Conservation (phyloP, 2,888 invertebrate genomes). For the Phortica okadai region DNA sequence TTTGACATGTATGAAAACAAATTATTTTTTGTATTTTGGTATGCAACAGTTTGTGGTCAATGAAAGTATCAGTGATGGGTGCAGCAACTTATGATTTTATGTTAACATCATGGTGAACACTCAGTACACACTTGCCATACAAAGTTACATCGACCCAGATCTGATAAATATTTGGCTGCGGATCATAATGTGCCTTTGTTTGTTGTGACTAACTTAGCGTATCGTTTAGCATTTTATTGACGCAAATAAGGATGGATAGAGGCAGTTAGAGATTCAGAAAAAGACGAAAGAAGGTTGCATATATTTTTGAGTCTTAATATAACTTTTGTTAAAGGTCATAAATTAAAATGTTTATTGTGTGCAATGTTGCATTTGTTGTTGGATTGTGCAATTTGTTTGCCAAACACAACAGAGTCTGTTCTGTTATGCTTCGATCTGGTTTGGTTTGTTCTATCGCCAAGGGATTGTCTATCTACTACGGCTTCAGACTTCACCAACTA, state of each 20-base stretch:
- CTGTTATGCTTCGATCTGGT: too few species aligned
- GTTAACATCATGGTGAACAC: too few species aligned
- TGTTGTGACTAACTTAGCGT: constrained; percentile 36
- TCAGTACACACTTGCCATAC: not conserved
- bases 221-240: constrained; percentile 41
- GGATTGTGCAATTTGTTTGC: constrained; percentile 56
- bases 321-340: constrained; percentile 53
- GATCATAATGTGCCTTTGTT: constrained; percentile 26
- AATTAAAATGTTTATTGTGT: constrained; percentile 63
- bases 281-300: not conserved
- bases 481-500: not conserved
- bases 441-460: too few species aligned
- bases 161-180: constrained; percentile 21
- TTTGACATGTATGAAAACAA: too few species aligned
- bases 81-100: too few species aligned
- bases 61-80: too few species aligned
- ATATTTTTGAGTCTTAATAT: constrained; percentile 35
- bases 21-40: too few species aligned
- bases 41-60: too few species aligned
- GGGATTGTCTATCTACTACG: too few species aligned
- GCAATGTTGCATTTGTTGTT: constrained; percentile 26
- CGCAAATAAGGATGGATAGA: constrained; percentile 4
- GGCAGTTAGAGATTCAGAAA: not conserved
- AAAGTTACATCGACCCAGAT: not conserved
- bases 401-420: constrained; percentile 42